Evolutionary conservation across 2,888 invertebrate species (phyloP).

Genomic region (Melieria omissa): DNA sequence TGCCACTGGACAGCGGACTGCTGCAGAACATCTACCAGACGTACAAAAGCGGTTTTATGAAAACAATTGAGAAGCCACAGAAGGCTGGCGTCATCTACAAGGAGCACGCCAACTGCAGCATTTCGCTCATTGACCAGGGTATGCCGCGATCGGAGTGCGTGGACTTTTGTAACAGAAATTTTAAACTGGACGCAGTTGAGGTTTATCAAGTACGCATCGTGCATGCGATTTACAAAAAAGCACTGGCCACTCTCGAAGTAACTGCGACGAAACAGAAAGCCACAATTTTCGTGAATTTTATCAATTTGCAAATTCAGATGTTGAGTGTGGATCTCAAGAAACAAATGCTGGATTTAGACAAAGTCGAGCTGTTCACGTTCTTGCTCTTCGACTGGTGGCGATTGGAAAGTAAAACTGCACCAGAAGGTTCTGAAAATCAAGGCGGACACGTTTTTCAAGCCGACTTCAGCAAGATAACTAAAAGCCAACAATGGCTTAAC

Average conservation of each 20-base stretch:
- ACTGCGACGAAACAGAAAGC: constrained; percentile 61
- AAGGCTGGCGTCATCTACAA: constrained; percentile 76
- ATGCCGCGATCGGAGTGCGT: constrained; percentile 71
- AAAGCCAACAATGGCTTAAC: constrained; percentile 69
- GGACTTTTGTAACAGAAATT: constrained; percentile 71
- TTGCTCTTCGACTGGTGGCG: constrained; percentile 62
- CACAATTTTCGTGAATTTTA: constrained; percentile 69
- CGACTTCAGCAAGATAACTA: constrained; percentile 61
- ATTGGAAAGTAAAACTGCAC: constrained; percentile 43
- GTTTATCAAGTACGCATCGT: constrained; percentile 71
- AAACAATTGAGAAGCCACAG: constrained; percentile 76
- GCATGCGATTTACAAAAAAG: constrained; percentile 70
- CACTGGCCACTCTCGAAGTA: constrained; percentile 56
- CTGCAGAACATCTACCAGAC: constrained; percentile 70
- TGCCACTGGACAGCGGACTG: constrained; percentile 65
- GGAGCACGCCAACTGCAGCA: constrained; percentile 71
- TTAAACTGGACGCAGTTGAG: constrained; percentile 74
- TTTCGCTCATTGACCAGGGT: constrained; percentile 71
- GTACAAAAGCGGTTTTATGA: constrained; percentile 73
- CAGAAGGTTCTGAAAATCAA: neutral
- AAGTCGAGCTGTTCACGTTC: constrained; percentile 64
- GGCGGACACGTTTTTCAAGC: constrained; percentile 1
- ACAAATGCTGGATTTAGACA: constrained; percentile 68
- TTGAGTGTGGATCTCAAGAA: constrained; percentile 63
- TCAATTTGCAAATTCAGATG: constrained; percentile 70